A percentile compares a stretch with the other conserved stretches of the same genome.
phyloP scores from a whole-genome alignment of 2,888 invertebrate genomes.

The Prosopocoilus inquinatus region DNA sequence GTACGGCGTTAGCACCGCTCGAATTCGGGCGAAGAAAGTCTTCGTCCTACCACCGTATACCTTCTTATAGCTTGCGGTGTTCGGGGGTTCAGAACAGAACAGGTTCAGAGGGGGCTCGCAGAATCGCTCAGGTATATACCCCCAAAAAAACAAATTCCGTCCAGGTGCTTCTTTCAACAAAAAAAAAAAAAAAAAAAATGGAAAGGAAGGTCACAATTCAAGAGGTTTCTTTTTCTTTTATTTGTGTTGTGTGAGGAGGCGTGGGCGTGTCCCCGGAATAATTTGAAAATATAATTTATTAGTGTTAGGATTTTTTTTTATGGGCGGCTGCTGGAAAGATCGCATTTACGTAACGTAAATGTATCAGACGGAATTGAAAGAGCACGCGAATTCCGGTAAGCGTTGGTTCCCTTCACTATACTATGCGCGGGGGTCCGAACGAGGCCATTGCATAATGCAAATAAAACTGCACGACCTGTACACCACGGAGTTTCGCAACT shows the following conservation, averaged over 20 bases:
- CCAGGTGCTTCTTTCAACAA: background rate
- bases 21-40: conserved; percentile 29
- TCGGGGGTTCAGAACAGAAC: conserved; percentile 26
- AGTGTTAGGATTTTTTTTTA: background rate
- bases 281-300: no score
- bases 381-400: conserved; percentile 1
- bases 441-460: background rate
- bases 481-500: no score
- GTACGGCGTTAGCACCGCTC: conserved; percentile 19
- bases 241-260: no score
- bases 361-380: background rate
- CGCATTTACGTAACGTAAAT: background rate
- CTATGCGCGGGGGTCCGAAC: background rate
- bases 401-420: conserved; percentile 1
- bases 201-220: background rate
- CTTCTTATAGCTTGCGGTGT: conserved; percentile 34
- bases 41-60: conserved; percentile 28
- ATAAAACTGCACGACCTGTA: background rate
- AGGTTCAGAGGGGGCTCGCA: conserved; percentile 19
- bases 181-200: no score
- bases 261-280: no score
- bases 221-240: background rate
- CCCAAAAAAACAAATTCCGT: conserved; percentile 10
- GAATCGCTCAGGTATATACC: conserved; percentile 3
- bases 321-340: background rate